These are phyloP conservation scores for Babylonia areolata DNA, from an alignment of 1,140 invertebrate species.

Conservation along the genomic window DNA sequence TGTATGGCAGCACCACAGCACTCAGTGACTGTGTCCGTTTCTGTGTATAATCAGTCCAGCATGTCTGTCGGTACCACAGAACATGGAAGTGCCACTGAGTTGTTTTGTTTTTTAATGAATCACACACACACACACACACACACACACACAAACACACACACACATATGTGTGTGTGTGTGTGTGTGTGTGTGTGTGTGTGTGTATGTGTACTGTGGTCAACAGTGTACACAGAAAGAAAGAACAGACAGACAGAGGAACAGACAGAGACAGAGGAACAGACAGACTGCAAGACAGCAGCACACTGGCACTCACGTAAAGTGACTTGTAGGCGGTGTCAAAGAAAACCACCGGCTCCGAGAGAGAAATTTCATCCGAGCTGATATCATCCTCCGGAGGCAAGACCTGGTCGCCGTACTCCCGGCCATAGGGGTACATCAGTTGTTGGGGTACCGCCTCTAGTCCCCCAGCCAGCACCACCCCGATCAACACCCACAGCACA, in stretches of 20 bases:
- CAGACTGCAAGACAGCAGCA: background rate
- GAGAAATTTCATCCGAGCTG: slow-evolving; percentile 75
- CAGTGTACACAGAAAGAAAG: no score
- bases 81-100: no score
- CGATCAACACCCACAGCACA: background rate
- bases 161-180: no score
- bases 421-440: slow-evolving; percentile 55
- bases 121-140: no score
- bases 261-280: background rate
- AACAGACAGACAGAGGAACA: background rate
- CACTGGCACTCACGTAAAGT: slow-evolving; percentile 84
- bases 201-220: no score
- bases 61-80: no score
- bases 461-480: background rate
- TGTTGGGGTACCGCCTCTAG: slow-evolving; percentile 40
- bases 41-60: no score
- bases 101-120: no score
- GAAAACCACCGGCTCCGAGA: slow-evolving; percentile 83
- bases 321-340: slow-evolving; percentile 83
- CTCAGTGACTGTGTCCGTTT: no score
- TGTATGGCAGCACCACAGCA: no score
- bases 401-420: slow-evolving; percentile 41
- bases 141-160: no score
- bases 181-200: no score
- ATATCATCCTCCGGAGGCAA: slow-evolving; percentile 71